A percentile compares a stretch with the other conserved stretches of the same genome.
Conservation (phyloP, 2,113 vertebrate species). For the Clarias gariepinus region DNA sequence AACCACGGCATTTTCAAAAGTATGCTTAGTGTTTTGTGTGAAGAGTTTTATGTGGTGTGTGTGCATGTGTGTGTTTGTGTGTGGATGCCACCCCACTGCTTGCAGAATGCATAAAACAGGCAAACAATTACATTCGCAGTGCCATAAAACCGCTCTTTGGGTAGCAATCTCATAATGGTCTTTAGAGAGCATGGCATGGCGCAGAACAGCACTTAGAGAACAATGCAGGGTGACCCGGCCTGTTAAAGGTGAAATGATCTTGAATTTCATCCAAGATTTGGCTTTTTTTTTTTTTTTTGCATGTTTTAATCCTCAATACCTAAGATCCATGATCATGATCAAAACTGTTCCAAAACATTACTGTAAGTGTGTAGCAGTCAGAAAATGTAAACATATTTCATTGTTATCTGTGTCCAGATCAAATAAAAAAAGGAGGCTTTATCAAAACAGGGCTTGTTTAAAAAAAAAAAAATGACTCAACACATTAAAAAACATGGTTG, state of each 20-base stretch:
- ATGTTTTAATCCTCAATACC: neutral
- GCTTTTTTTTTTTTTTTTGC: neutral
- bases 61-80: slow-evolving; percentile 32
- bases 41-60: slow-evolving; percentile 51
- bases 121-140: slow-evolving; percentile 50
- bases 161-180: slow-evolving; percentile 30
- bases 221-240: slow-evolving; percentile 18
- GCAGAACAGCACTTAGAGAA: slow-evolving; percentile 12
- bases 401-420: slow-evolving; percentile 12
- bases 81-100: slow-evolving; percentile 45
- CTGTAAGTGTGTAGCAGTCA: neutral
- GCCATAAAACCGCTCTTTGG: slow-evolving; percentile 45
- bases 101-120: slow-evolving; percentile 42
- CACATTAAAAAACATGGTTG: slow-evolving; percentile 67
- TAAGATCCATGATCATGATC: neutral
- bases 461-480: slow-evolving; percentile 65
- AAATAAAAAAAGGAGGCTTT: slow-evolving; percentile 21
- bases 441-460: slow-evolving; percentile 46
- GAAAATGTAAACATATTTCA: slow-evolving; percentile 5
- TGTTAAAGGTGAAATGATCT: neutral
- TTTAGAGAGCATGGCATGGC: slow-evolving; percentile 22
- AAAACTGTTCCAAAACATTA: neutral
- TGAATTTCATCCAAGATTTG: neutral
- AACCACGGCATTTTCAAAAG: slow-evolving; percentile 38
- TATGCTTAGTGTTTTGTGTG: slow-evolving; percentile 43